These are phyloP conservation scores for Brachionus sp. DNA, from an alignment of 1,140 invertebrate genomes.

Conservation along the genomic window DNA sequence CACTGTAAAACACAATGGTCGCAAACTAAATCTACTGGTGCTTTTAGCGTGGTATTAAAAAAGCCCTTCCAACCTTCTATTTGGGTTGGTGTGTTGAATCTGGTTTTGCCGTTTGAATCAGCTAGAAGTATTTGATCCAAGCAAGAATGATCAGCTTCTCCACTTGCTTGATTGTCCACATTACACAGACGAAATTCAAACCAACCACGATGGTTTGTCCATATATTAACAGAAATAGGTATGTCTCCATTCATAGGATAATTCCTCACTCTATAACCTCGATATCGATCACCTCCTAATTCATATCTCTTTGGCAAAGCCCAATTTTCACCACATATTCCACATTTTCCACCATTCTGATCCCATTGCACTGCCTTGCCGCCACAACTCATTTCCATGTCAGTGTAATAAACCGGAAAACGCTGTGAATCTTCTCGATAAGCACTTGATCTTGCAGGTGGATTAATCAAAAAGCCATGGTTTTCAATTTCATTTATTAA, in stretches of 20 bases:
- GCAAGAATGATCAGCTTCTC: slow-evolving; percentile 25
- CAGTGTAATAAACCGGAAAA: slow-evolving; percentile 73
- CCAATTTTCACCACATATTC: slow-evolving; percentile 41
- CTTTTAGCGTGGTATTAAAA: slow-evolving; percentile 14
- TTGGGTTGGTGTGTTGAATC: neutral
- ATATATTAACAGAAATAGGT: slow-evolving; percentile 23
- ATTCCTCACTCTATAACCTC: neutral
- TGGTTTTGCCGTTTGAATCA: neutral
- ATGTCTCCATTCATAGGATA: neutral
- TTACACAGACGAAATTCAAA: slow-evolving; percentile 51
- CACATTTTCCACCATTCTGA: slow-evolving; percentile 34
- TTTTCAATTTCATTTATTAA: neutral
- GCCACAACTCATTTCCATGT: slow-evolving; percentile 82
- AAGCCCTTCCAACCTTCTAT: neutral
- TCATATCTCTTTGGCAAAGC: neutral
- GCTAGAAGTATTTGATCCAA: slow-evolving; percentile 2
- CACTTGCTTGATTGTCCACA: neutral
- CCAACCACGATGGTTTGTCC: slow-evolving; percentile 51
- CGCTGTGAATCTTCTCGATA: slow-evolving; percentile 63
- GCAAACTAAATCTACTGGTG: slow-evolving; percentile 52
- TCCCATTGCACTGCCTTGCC: slow-evolving; percentile 66
- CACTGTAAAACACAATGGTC: slow-evolving; percentile 56
- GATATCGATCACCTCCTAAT: slow-evolving; percentile 19
- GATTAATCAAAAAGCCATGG: slow-evolving; percentile 40
- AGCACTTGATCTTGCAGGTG: slow-evolving; percentile 57